Base-by-base conservation (phyloP, 1,140 invertebrate genomes). In the Hylaeus volcanicus region DNA sequence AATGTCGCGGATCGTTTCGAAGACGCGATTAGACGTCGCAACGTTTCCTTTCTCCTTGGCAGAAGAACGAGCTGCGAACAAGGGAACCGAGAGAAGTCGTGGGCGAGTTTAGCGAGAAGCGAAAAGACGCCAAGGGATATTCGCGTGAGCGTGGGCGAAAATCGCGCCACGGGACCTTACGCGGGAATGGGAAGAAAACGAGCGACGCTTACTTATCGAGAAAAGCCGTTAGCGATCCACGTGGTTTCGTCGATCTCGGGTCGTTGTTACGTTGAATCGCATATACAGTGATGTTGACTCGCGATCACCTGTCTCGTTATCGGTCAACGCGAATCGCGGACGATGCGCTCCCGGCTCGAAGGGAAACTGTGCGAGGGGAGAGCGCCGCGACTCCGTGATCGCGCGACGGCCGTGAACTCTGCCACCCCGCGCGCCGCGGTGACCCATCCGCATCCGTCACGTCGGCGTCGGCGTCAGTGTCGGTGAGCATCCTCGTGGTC, bases 131-230 rank as follows among this genome's bases (percentile, higher is more conserved):
- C 51, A 78, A 79, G 45, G 81, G 86, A 79, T 85, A 88, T 90
- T 91, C 90, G 89, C 91, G 81, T 78, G 75, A 77, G 88, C 88
- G 90, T 92, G 88, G 91, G 89, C 90, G 89, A 89, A 91, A 91
- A 91, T 91, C 89, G 91, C 85, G 74, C 61, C 76, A 86, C 83
- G 75, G 41, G 69, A 79, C 82, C 72, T 26, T 26, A 26, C 26
- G 26, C 26, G 26, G 26, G 26, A 26, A 26, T 0, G 26, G 26
- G 26, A 26, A 26, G 26, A 0, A 26, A 26, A 26, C 26, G 26
- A 26, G 26, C 26, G 26, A 26, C 26, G 26, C 26, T 26, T 26
- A 26, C 26, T 26, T 26, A 26, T 26, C 26, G 26, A 26, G 26
- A 26, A 26, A 26, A 26, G 26, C 26, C 26, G 26, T 83, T 45